Percentiles rank a stretch among this genome's conserved stretches.
These are phyloP conservation scores for Pelodytes ibericus DNA, from an alignment of 2,797 vertebrate species.

Conservation along the genomic window DNA sequence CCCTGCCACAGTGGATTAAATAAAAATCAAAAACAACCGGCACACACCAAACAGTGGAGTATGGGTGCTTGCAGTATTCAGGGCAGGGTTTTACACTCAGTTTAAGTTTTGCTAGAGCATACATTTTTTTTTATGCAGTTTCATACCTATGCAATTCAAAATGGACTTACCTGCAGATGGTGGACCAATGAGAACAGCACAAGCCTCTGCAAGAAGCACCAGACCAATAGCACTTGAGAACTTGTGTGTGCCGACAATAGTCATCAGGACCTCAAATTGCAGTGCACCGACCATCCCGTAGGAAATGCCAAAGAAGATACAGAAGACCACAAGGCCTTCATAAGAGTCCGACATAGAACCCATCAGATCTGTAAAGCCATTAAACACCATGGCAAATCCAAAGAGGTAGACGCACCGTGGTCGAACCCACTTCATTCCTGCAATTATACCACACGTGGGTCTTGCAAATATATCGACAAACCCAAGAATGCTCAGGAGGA, in stretches of 20 bases:
- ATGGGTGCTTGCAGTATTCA: too few species aligned
- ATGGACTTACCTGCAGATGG: constrained; percentile 85
- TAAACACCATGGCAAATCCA: constrained; percentile 92
- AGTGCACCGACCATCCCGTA: constrained; percentile 97
- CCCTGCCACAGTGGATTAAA: too few species aligned
- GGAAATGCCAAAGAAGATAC: constrained; percentile 94
- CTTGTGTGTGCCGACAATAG: constrained; percentile 89
- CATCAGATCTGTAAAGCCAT: constrained; percentile 85
- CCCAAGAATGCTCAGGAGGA: constrained; percentile 89
- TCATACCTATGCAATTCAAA: not conserved
- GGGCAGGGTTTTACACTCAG: too few species aligned
- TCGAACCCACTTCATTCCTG: constrained; percentile 85
- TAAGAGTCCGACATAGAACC: constrained; percentile 82
- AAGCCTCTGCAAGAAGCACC: constrained; percentile 90
- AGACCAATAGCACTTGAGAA: constrained; percentile 95
- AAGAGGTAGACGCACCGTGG: constrained; percentile 91
- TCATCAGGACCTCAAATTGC: constrained; percentile 97
- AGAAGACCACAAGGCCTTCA: constrained; percentile 81
- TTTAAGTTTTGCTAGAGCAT: too few species aligned
- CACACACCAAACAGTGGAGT: too few species aligned
- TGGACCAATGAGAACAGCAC: constrained; percentile 91
- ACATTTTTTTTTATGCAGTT: too few species aligned
- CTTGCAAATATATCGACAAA: constrained; percentile 93
- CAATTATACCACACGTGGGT: constrained; percentile 85
- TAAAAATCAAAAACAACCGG: too few species aligned